phyloP scores from a whole-genome alignment of 2,113 vertebrate species.

The Lontra canadensis region DNA sequence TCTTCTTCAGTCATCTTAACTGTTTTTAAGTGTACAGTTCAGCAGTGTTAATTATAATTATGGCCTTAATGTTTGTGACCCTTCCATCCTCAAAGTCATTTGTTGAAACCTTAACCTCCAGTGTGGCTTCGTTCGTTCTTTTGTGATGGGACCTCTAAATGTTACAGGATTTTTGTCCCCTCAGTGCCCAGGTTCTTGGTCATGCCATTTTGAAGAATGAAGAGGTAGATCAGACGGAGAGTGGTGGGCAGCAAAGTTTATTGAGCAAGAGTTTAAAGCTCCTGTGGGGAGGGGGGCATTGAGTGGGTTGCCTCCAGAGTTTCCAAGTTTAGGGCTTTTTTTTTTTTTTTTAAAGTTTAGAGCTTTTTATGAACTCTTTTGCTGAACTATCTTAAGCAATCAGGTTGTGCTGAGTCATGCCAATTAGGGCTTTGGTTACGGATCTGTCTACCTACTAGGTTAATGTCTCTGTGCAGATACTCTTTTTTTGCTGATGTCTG shows the following conservation, averaged over 20 bases:
- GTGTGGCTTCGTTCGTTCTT: neutral
- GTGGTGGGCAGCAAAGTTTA: neutral
- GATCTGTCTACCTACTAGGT: neutral
- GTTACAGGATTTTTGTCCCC: neutral
- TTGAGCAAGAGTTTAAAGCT: neutral
- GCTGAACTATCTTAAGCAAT: neutral
- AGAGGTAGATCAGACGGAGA: neutral
- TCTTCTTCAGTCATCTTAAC: neutral
- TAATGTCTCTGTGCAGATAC: neutral
- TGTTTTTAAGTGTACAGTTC: neutral
- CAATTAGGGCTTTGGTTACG: neutral
- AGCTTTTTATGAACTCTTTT: neutral
- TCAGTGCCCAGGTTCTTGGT: neutral
- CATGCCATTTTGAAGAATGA: neutral
- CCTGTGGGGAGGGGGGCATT: fast-evolving
- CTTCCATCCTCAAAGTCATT: neutral
- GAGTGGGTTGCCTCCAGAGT: neutral
- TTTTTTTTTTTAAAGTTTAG: neutral
- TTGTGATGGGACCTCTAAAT: neutral
- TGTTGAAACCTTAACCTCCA: neutral
- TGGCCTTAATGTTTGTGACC: neutral
- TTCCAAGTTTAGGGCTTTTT: neutral
- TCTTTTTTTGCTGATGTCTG: neutral
- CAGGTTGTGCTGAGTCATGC: neutral
- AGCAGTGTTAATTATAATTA: neutral